These are phyloP conservation scores for Aleadryas rufinucha DNA, from an alignment of 2,113 vertebrate species.

Conservation along the genomic window DNA sequence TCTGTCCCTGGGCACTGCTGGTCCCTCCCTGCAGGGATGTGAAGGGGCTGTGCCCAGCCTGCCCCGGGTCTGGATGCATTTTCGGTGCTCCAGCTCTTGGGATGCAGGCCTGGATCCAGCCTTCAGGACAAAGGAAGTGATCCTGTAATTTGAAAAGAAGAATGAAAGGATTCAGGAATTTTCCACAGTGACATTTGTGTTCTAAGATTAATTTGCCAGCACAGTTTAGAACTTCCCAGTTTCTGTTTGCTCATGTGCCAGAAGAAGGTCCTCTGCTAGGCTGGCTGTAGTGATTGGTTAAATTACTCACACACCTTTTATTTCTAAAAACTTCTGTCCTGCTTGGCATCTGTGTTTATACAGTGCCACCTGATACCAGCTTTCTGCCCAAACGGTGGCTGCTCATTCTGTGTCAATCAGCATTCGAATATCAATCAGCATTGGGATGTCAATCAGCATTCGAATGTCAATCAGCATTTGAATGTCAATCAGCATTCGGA, in stretches of 20 bases:
- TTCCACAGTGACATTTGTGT: slow-evolving; percentile 43
- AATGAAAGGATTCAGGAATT: slow-evolving; percentile 23
- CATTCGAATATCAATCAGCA: neutral
- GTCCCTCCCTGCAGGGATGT: neutral
- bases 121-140: neutral
- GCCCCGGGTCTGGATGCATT: neutral
- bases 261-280: neutral
- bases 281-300: slow-evolving; percentile 32
- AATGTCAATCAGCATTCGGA: neutral
- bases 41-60: neutral
- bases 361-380: slow-evolving; percentile 1
- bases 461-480: no score
- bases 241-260: slow-evolving; percentile 46
- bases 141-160: neutral
- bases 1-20: neutral
- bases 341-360: slow-evolving; percentile 17
- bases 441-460: no score
- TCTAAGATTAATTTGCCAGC: slow-evolving; percentile 43
- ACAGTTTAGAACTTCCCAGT: neutral
- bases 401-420: slow-evolving; percentile 30
- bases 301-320: slow-evolving; percentile 55
- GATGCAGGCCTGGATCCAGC: neutral
- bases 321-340: neutral
- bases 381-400: slow-evolving; percentile 33
- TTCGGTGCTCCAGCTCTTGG: neutral